These are phyloP conservation scores for Cranoglanis bouderius DNA, from an alignment of 2,113 vertebrate genomes.

Conservation along the genomic window DNA sequence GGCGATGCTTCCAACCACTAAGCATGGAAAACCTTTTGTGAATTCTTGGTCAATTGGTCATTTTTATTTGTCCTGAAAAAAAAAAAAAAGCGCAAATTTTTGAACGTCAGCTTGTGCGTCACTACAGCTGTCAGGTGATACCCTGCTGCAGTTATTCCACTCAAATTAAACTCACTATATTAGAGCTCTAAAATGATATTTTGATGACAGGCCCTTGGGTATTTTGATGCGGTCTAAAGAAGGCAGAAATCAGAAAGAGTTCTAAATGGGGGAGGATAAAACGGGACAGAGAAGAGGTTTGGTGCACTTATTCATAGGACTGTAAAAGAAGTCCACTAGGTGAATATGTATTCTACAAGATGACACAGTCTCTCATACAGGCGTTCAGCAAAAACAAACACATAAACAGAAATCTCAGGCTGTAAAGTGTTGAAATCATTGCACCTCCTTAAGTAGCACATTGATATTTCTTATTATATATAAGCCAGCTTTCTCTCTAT, in stretches of 20 bases:
- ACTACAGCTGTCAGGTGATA: neutral
- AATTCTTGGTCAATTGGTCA: neutral
- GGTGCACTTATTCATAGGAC: conserved; percentile 23
- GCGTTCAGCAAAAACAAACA: conserved; percentile 26
- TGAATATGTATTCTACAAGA: conserved; percentile 16
- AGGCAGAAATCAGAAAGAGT: neutral
- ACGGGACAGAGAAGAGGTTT: neutral
- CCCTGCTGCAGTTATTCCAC: neutral
- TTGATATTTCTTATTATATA: conserved; percentile 28
- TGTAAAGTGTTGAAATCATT: neutral
- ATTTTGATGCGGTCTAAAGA: neutral
- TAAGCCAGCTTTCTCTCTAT: neutral
- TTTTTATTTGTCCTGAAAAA: neutral
- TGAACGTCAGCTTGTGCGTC: neutral
- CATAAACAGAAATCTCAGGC: neutral
- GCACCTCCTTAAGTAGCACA: conserved; percentile 17
- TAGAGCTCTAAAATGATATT: neutral
- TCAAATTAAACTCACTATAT: neutral
- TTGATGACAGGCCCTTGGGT: neutral
- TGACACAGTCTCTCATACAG: conserved; percentile 19
- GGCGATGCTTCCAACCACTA: neutral
- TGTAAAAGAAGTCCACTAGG: neutral
- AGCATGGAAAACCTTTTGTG: neutral
- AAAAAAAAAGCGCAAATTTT: neutral
- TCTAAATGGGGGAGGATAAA: neutral